Percentiles rank a stretch among this genome's conserved stretches.
Conservation (phyloP, 2,888 invertebrate species). For the Nomada flava region DNA sequence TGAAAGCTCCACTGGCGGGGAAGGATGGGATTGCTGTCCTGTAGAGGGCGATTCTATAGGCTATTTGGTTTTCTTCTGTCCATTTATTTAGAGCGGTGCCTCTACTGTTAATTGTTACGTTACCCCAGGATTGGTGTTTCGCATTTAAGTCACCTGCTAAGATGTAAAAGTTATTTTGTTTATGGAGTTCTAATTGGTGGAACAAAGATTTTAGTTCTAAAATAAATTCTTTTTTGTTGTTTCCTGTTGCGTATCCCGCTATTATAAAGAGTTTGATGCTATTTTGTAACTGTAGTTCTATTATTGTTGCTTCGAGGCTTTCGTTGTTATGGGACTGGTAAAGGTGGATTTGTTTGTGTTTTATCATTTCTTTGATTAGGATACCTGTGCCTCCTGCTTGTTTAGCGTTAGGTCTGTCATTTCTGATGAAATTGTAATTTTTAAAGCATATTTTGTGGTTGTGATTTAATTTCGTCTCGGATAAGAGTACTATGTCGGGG, state of each 20-base stretch:
- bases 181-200: constrained; percentile 7
- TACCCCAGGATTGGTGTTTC: not conserved
- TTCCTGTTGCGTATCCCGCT: constrained; percentile 46
- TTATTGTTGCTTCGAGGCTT: not conserved
- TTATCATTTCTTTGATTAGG: no score
- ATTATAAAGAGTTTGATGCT: constrained; percentile 32
- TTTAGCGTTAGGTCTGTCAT: no score
- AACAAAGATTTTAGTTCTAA: constrained; percentile 43
- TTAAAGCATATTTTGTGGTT: no score
- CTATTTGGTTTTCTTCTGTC: no score
- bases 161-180: constrained; percentile 40
- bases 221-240: constrained; percentile 46
- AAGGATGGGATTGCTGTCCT: no score
- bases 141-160: constrained; percentile 60
- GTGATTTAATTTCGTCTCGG: no score
- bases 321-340: no score
- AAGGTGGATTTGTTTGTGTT: no score
- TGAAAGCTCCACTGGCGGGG: not conserved
- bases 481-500: not conserved
- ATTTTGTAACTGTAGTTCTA: constrained; percentile 25
- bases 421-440: no score
- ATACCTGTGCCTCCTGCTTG: no score
- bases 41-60: no score
- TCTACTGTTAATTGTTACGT: not conserved
- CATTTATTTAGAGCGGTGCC: no score